phyloP scores from a whole-genome alignment of 2,888 invertebrate species.

The Oscheius sp. region DNA sequence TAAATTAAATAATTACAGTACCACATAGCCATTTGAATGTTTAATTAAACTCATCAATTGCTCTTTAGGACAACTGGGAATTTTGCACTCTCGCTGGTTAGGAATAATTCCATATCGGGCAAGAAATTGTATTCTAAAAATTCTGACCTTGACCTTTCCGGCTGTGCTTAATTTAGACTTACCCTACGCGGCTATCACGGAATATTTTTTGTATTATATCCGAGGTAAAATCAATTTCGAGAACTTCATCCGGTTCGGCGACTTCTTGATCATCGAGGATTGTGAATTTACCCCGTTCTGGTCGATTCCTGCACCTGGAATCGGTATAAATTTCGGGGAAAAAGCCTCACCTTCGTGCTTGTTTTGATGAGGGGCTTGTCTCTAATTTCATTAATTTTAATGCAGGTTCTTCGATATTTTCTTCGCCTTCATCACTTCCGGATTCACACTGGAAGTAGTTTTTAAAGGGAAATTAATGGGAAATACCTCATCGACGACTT shows the following conservation, averaged over 20 bases:
- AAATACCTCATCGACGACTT: slow-evolving; percentile 22
- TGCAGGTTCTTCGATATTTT: slow-evolving; percentile 32
- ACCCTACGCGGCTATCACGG: slow-evolving; percentile 50
- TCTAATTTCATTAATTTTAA: slow-evolving; percentile 25
- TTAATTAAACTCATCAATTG: slow-evolving; percentile 58
- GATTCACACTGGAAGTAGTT: slow-evolving; percentile 20
- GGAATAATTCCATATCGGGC: slow-evolving; percentile 57
- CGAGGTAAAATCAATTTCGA: slow-evolving; percentile 46
- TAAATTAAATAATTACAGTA: not conserved
- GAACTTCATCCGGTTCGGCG: slow-evolving; percentile 46
- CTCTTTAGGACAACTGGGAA: slow-evolving; percentile 53
- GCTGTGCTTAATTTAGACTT: not conserved
- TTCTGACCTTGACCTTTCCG: not conserved
- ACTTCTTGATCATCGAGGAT: slow-evolving; percentile 52
- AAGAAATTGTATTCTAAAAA: slow-evolving; percentile 53
- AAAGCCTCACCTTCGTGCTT: slow-evolving; percentile 5
- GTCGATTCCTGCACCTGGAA: slow-evolving; percentile 44
- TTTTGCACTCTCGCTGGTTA: slow-evolving; percentile 51
- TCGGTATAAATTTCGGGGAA: no score
- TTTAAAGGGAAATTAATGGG: not conserved
- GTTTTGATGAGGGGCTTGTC: slow-evolving; percentile 7
- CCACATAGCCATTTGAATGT: slow-evolving; percentile 59
- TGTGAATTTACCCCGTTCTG: slow-evolving; percentile 57
- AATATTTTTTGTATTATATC: slow-evolving; percentile 52
- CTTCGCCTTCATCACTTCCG: slow-evolving; percentile 37